These are phyloP conservation scores for Cygnus buccinator DNA, from an alignment of 2,113 vertebrate species.

Conservation along the genomic window DNA sequence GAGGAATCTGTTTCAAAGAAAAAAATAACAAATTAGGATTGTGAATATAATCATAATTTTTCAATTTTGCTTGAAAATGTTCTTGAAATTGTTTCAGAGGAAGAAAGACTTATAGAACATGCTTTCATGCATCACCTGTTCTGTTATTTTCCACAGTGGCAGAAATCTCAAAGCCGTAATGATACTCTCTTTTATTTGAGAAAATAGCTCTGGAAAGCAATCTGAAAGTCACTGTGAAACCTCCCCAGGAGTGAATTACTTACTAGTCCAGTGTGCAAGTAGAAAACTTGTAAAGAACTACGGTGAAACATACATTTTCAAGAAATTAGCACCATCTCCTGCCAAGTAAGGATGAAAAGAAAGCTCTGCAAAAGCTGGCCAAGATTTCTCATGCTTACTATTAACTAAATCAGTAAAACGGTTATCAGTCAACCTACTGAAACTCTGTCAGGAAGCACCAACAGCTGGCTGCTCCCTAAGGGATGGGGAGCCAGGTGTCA, in stretches of 20 bases:
- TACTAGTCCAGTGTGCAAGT: not conserved
- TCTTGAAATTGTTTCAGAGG: not conserved
- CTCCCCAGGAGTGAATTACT: not conserved
- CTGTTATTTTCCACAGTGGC: not conserved
- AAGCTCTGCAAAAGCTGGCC: not conserved
- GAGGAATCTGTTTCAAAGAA: not conserved
- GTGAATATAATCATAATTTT: not conserved
- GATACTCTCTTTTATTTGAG: not conserved
- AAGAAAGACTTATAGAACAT: not conserved
- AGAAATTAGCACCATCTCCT: not conserved
- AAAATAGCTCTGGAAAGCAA: not conserved
- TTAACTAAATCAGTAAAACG: not conserved
- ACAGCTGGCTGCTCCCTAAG: not conserved
- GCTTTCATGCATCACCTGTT: not conserved
- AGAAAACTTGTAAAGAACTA: not conserved
- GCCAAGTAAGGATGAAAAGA: not conserved
- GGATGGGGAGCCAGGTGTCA: not conserved
- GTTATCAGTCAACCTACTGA: not conserved
- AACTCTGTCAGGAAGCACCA: not conserved
- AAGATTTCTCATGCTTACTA: not conserved
- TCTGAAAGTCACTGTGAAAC: not conserved
- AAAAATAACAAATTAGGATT: not conserved
- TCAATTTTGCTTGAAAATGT: not conserved
- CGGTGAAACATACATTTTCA: not conserved
- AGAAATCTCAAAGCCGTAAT: not conserved